Percentiles rank a stretch among this genome's conserved stretches.
Conservation (phyloP, 92 coral and sea anemone genomes). For the Desmophyllum pertusum region DNA sequence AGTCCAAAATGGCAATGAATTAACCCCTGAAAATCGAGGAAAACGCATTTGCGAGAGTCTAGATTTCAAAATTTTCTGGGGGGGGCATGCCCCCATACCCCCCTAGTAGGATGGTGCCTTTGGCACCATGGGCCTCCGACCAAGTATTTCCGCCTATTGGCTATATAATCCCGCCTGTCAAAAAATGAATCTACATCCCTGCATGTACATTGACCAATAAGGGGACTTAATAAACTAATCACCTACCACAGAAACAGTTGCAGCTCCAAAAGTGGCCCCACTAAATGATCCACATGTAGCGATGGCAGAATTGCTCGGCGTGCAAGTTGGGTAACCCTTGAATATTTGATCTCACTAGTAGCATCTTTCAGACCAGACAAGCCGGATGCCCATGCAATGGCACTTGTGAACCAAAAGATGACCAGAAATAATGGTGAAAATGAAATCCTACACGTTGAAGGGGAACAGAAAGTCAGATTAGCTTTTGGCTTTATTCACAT, state of each 20-base stretch:
- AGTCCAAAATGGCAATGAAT: too few relatives aligned
- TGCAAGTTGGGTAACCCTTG: not conserved
- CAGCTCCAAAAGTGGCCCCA: slow-evolving; percentile 79
- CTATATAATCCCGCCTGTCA: too few relatives aligned
- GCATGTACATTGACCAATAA: not conserved
- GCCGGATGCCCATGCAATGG: slow-evolving; percentile 97
- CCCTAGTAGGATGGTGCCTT: too few relatives aligned
- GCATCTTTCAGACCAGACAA: slow-evolving; percentile 80
- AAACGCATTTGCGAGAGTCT: too few relatives aligned
- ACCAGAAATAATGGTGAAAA: slow-evolving; percentile 69
- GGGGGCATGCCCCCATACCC: too few relatives aligned
- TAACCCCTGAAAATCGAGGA: too few relatives aligned
- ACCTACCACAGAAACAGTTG: slow-evolving; percentile 95
- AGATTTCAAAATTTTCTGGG: too few relatives aligned
- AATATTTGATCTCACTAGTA: slow-evolving; percentile 15
- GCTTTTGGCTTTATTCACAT: too few relatives aligned
- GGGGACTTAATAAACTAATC: not conserved
- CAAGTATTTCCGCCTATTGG: too few relatives aligned
- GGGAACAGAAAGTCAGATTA: not conserved
- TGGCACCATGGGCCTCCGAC: too few relatives aligned
- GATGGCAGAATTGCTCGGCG: not conserved
- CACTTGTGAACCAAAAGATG: slow-evolving; percentile 89
- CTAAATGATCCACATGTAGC: not conserved
- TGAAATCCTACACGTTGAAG: slow-evolving; percentile 77
- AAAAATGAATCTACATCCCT: too few relatives aligned